phyloP scores from a whole-genome alignment of 2,113 vertebrate genomes.

The Dryoscopus gambensis region DNA sequence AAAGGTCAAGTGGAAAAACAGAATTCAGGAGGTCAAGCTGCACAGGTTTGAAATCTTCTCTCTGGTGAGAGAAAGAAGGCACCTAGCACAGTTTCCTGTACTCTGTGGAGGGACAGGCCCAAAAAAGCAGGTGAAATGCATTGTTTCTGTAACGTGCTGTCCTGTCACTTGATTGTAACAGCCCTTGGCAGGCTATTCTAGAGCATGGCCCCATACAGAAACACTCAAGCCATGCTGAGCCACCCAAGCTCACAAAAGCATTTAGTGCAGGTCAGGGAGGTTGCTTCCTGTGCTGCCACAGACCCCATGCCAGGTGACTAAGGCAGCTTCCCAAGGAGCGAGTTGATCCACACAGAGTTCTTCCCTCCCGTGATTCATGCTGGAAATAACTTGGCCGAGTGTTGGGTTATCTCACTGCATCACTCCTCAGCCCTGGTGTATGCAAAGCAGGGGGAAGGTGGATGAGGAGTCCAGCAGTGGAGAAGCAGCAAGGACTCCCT shows the following conservation, averaged over 20 bases:
- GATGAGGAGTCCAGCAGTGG: rapidly evolving
- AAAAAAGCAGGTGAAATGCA: rapidly evolving
- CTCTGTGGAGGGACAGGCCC: not conserved
- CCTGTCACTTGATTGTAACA: not conserved
- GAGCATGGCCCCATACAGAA: not conserved
- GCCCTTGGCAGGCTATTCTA: not conserved
- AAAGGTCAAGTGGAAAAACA: not conserved
- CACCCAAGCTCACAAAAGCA: not conserved
- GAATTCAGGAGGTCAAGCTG: not conserved
- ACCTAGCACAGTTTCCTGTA: not conserved
- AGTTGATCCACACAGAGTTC: not conserved
- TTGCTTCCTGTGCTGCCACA: not conserved
- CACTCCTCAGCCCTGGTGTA: not conserved
- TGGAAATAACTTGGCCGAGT: not conserved
- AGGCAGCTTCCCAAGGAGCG: not conserved
- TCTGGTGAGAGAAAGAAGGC: not conserved
- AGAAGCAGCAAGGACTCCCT: not conserved
- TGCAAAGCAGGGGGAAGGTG: not conserved
- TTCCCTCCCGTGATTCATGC: rapidly evolving
- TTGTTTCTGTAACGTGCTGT: rapidly evolving
- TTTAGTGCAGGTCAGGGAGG: not conserved
- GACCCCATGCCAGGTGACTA: rapidly evolving
- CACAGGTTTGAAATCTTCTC: not conserved
- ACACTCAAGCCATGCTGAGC: not conserved
- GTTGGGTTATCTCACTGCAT: not conserved